A percentile compares a stretch with the other conserved stretches of the same genome.
Conservation (phyloP, 2,113 vertebrate species). For the Egretta garzetta region DNA sequence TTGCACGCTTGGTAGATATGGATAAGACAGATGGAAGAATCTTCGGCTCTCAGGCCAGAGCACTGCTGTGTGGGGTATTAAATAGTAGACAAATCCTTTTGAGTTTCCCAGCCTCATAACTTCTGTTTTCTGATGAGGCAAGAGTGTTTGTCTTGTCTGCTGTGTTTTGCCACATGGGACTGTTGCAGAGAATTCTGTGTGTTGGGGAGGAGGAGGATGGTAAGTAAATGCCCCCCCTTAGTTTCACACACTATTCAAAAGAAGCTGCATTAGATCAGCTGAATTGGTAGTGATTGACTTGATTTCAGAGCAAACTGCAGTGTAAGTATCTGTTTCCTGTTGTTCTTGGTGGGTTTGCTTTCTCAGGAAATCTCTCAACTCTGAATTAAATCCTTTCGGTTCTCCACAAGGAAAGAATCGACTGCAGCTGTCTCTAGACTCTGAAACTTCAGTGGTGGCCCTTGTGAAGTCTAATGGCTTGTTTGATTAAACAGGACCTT, state of each 20-base stretch:
- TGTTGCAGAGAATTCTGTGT: neutral
- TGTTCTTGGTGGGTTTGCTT: neutral
- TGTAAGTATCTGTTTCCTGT: neutral
- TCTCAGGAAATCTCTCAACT: neutral
- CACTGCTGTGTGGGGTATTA: neutral
- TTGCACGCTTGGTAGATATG: neutral
- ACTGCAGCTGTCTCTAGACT: neutral
- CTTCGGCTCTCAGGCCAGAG: neutral
- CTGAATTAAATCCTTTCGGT: neutral
- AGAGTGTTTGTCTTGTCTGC: neutral
- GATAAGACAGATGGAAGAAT: neutral
- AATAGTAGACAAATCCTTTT: neutral
- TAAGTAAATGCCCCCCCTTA: rapidly evolving
- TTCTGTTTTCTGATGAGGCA: neutral
- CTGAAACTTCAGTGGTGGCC: neutral
- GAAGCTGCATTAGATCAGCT: neutral
- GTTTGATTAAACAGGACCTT: neutral
- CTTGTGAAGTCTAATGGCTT: neutral
- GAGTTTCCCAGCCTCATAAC: neutral
- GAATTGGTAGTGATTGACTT: neutral
- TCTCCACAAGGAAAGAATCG: neutral
- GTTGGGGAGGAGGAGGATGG: neutral
- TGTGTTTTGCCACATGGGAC: neutral
- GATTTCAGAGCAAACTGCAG: neutral
- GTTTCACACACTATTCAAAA: neutral